Base-by-base conservation (phyloP, 2,113 vertebrate species). In the Azemiops feae region DNA sequence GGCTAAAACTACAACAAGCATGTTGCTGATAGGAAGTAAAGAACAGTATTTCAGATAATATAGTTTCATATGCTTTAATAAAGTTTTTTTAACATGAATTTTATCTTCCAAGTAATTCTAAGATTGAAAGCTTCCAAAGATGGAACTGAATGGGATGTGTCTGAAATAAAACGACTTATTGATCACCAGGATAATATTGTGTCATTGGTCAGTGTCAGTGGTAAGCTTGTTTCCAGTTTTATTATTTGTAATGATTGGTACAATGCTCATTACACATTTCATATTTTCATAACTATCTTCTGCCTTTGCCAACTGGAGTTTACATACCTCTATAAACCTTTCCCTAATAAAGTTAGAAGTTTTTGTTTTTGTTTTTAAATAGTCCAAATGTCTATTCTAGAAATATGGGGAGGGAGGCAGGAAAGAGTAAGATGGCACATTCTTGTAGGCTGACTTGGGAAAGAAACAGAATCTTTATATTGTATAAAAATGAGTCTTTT, bases 161-260 rank as follows among this genome's bases (percentile, higher is more conserved):
- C 96, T 93, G 98, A 99, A 97, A 92, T 99, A 90, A 98, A 97
- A 93, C 97, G 97, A 20, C 98, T 99, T 90, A 96, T 98, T 34
- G 98, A 99, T 94, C 99, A 99, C 96, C 98, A 98, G 93, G 99
- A 99, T 96, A 98, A 98, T 93, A 98, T 99, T 94, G 97, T 99
- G n/a, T 98, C 98, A 8, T 96, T 99, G 91, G 97, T 98, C 93
- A 98, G 96, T 50, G 93, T 99, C 94, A 98, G 96, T 81, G 99
- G 99, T 99, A 96, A 98, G 98, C 39, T 89, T 88, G 12, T 52
- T 0, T 0, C 74, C 91, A 87, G 69, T 27, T 93, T 95, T 34
- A 92, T 69, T 95, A 27, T 92, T 93, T 81, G 81, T 93, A 60
- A 91, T 94, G 12, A 89, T 7, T 87, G 22, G 50, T 39, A 39